Conservation (phyloP, 2,888 invertebrate species). For the Crocallis elinguaria region DNA sequence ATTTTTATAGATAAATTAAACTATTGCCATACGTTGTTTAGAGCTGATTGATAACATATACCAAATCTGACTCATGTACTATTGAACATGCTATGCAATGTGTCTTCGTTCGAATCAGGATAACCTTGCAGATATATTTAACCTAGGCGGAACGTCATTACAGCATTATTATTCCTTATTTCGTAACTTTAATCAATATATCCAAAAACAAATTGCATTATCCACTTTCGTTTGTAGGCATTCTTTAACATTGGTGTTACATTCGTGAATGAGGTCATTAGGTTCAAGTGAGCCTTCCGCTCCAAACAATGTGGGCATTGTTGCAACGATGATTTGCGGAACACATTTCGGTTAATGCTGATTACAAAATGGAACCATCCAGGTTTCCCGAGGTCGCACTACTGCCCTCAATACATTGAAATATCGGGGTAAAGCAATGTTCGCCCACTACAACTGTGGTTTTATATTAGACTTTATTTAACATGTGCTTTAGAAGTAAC, state of each 20-base stretch:
- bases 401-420: constrained; percentile 41
- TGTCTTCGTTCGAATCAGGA: too few relatives aligned
- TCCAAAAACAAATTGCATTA: too few relatives aligned
- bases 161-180: too few relatives aligned
- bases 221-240: background rate
- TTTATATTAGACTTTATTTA: background rate
- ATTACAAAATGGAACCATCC: constrained; percentile 43
- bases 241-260: constrained; percentile 18
- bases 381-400: constrained; percentile 36
- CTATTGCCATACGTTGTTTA: too few relatives aligned
- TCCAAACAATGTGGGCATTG: constrained; percentile 54
- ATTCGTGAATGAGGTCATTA: constrained; percentile 40
- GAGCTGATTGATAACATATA: too few relatives aligned
- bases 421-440: constrained; percentile 1
- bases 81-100: too few relatives aligned
- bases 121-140: too few relatives aligned
- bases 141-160: too few relatives aligned
- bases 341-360: constrained; percentile 46
- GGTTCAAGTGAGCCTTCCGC: constrained; percentile 48
- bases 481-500: background rate
- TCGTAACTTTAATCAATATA: too few relatives aligned
- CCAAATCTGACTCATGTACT: too few relatives aligned
- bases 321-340: constrained; percentile 44
- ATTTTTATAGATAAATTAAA: too few relatives aligned
- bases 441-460: background rate